A percentile compares a stretch with the other conserved stretches of the same genome.
Conservation (phyloP, 2,888 invertebrate species). For the Hirtodrosophila confusa region DNA sequence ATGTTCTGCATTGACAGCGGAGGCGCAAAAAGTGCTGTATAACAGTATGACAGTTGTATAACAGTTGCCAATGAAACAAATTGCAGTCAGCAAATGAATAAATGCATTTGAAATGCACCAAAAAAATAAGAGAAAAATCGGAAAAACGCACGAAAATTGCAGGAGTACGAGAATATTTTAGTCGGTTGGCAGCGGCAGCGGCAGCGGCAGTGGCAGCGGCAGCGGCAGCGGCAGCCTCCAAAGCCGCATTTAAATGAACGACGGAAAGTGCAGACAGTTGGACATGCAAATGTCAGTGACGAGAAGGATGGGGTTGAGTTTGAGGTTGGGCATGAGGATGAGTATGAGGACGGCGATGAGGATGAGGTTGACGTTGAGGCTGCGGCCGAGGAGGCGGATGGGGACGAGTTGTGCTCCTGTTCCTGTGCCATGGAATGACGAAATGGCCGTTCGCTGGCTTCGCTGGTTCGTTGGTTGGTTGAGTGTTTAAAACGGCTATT, state of each 20-base stretch:
- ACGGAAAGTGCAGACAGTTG: constrained; percentile 62
- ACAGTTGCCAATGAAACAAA: constrained; percentile 49
- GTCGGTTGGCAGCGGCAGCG: constrained; percentile 20
- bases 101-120: constrained; percentile 56
- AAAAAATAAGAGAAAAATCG: constrained; percentile 14
- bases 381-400: neutral
- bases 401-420: constrained; percentile 7
- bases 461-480: constrained; percentile 55
- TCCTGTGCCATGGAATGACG: constrained; percentile 55
- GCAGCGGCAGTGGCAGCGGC: no score
- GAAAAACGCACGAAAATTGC: constrained; percentile 52
- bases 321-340: neutral
- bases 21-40: neutral
- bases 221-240: constrained; percentile 13
- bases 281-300: constrained; percentile 72
- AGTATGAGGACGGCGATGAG: constrained; percentile 16
- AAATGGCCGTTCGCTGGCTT: constrained; percentile 66
- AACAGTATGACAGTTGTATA: constrained; percentile 11
- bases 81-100: constrained; percentile 68
- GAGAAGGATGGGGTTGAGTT: constrained; percentile 20
- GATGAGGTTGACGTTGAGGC: constrained; percentile 7
- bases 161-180: constrained; percentile 47
- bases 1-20: neutral
- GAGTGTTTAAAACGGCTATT: constrained; percentile 78
- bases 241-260: constrained; percentile 75